Conservation (phyloP, 2,113 vertebrate genomes). For the Centropus unirufus region DNA sequence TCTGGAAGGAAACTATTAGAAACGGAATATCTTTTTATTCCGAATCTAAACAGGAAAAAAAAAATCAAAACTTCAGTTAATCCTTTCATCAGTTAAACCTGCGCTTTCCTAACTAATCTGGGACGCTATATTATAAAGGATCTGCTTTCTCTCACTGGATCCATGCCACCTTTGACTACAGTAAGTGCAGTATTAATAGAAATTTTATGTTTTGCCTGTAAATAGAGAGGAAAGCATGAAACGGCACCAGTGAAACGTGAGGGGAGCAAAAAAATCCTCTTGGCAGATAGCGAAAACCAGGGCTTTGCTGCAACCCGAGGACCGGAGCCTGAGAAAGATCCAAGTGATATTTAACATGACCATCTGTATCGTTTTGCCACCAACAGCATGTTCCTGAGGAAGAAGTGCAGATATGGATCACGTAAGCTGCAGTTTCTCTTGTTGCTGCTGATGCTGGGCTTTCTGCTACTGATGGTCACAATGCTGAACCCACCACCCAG, state of each 20-base stretch:
- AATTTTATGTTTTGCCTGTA: slow-evolving; percentile 24
- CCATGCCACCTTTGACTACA: slow-evolving; percentile 22
- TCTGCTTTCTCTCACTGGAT: slow-evolving; percentile 43
- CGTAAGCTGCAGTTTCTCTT: slow-evolving; percentile 76
- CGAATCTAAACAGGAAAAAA: slow-evolving; percentile 18
- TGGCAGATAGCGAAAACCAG: slow-evolving; percentile 21
- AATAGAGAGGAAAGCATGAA: slow-evolving; percentile 39
- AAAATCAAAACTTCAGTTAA: not conserved
- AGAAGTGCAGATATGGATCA: slow-evolving; percentile 70
- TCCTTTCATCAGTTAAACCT: slow-evolving; percentile 6
- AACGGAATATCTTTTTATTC: not conserved
- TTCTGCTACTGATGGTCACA: slow-evolving; percentile 74
- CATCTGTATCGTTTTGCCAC: slow-evolving; percentile 64
- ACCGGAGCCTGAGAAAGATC: slow-evolving; percentile 15
- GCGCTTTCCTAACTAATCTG: not conserved
- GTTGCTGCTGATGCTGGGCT: slow-evolving; percentile 77
- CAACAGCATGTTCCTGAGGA: slow-evolving; percentile 81
- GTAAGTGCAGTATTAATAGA: slow-evolving; percentile 52
- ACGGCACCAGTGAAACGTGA: slow-evolving; percentile 30
- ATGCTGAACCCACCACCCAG: slow-evolving; percentile 72
- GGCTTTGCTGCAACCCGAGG: slow-evolving; percentile 22
- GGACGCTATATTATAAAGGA: not conserved
- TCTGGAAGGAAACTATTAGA: slow-evolving; percentile 47
- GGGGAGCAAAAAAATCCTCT: not conserved
- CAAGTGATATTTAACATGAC: slow-evolving; percentile 70